phyloP scores from a whole-genome alignment of 2,888 invertebrate genomes.

The Acheta domesticus region DNA sequence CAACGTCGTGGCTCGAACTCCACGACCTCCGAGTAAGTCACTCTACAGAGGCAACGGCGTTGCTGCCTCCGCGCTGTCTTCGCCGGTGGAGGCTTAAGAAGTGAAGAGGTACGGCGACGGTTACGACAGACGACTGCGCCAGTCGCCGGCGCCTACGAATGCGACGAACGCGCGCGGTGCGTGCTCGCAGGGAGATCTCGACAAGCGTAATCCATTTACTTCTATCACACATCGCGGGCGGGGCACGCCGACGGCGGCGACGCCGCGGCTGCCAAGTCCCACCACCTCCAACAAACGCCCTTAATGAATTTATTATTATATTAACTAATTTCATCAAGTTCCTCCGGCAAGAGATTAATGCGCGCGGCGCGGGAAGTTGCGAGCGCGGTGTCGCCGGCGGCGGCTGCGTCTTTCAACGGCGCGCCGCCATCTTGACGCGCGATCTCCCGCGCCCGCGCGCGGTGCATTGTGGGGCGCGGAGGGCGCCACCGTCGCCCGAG shows the following conservation, averaged over 20 bases:
- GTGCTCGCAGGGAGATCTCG: background rate
- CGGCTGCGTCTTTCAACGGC: background rate
- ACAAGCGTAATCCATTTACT: background rate
- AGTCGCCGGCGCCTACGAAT: too few species aligned
- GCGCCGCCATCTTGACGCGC: background rate
- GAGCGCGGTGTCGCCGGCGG: background rate
- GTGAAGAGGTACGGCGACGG: too few species aligned
- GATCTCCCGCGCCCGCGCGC: too few species aligned
- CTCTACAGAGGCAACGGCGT: too few species aligned
- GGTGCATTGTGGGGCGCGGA: too few species aligned
- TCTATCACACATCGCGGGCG: background rate
- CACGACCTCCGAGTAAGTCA: too few species aligned
- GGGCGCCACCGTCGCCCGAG: too few species aligned
- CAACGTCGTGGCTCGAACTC: too few species aligned
- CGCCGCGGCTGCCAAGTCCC: background rate
- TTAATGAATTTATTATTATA: background rate
- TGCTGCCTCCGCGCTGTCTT: too few species aligned
- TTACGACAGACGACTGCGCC: too few species aligned
- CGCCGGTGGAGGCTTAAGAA: too few species aligned
- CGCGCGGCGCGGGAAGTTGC: background rate
- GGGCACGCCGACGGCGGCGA: too few species aligned
- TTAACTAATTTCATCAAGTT: background rate
- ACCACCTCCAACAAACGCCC: background rate
- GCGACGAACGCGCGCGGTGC: background rate
- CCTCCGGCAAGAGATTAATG: background rate